Conservation (phyloP, 1,140 invertebrate species). For the Lepidurus arcticus region DNA sequence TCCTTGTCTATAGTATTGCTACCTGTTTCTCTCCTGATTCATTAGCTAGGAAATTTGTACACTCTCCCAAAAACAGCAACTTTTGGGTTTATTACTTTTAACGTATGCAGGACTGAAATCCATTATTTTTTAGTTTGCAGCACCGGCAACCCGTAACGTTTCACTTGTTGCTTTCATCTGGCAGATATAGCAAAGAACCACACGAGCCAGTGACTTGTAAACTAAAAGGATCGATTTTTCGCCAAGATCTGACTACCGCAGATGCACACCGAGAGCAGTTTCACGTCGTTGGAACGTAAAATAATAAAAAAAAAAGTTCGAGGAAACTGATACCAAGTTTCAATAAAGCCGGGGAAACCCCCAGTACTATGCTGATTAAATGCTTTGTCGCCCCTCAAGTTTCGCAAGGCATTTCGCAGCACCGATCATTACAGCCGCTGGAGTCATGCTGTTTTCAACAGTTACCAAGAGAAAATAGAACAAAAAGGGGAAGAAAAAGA, state of each 20-base stretch:
- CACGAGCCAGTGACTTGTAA: slow-evolving; percentile 2
- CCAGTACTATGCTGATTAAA: not conserved
- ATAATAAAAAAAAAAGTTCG: not conserved
- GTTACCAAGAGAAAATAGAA: no score
- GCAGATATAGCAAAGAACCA: not conserved
- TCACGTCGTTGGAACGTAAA: not conserved
- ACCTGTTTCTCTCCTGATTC: no score
- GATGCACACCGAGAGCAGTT: not conserved
- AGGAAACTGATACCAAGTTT: not conserved
- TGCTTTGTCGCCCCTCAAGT: not conserved
- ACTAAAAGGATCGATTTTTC: not conserved
- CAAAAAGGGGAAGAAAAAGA: no score
- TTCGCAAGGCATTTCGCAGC: not conserved
- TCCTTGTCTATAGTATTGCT: not conserved
- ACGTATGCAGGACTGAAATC: not conserved
- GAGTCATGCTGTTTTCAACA: not conserved
- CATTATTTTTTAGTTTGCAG: not conserved
- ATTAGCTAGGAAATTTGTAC: no score
- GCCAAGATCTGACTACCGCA: slow-evolving; percentile 14
- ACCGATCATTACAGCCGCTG: not conserved
- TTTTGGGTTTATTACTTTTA: not conserved
- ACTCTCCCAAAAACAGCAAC: no score
- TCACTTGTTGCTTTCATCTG: slow-evolving; percentile 18
- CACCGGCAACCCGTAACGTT: slow-evolving; percentile 8
- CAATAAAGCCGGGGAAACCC: not conserved